A percentile compares a stretch with the other conserved stretches of the same genome.
Conservation (phyloP, 2,797 vertebrate genomes). For the Lepus oiostolus region DNA sequence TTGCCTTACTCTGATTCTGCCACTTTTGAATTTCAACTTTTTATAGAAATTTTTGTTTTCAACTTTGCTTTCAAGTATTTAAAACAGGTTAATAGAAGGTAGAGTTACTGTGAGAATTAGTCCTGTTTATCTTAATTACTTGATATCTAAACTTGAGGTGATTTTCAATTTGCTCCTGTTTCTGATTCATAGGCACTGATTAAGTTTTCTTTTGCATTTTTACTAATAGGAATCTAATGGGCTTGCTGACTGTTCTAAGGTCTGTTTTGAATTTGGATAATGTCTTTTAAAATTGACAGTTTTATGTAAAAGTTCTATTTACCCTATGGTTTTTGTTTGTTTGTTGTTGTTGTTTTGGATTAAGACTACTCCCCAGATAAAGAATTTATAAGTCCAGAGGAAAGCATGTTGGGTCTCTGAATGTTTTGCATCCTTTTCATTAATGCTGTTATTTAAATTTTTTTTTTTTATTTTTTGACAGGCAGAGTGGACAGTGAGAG, state of each 20-base stretch:
- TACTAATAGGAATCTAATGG: conserved; percentile 34
- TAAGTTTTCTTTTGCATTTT: conserved; percentile 29
- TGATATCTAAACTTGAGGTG: conserved; percentile 38
- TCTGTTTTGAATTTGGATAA: conserved; percentile 21
- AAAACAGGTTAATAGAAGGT: neutral
- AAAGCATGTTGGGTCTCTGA: neutral
- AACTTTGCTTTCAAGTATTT: conserved; percentile 3
- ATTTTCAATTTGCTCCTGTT: conserved; percentile 49
- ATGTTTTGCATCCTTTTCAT: neutral
- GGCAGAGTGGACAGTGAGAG: too few relatives aligned
- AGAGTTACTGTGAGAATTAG: neutral
- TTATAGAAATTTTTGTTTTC: conserved; percentile 3
- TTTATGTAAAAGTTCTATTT: conserved; percentile 40
- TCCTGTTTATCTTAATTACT: conserved; percentile 24
- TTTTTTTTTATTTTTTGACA: too few relatives aligned
- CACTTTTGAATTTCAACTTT: conserved; percentile 43
- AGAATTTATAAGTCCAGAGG: neutral
- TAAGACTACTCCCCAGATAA: neutral
- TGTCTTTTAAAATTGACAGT: conserved; percentile 45
- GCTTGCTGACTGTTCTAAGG: neutral
- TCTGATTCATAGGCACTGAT: neutral
- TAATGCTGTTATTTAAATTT: neutral
- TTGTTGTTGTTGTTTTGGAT: neutral
- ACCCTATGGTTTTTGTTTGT: neutral
- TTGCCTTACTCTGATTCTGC: neutral